These are phyloP conservation scores for cattle (Bos taurus) DNA, from an alignment of 2,113 vertebrate species.

Conservation along the genomic window DNA sequence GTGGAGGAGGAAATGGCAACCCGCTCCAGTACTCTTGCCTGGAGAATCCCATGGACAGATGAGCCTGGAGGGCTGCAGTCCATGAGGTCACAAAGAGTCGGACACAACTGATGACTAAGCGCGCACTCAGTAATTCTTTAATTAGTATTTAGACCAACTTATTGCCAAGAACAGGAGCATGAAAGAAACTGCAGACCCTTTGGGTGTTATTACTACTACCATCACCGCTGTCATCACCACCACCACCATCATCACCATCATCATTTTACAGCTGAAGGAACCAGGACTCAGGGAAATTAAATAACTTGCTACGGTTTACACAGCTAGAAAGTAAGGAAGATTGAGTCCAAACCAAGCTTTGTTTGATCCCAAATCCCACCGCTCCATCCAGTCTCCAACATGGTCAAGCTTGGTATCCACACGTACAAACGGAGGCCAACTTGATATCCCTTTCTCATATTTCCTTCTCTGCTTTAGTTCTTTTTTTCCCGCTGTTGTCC, in stretches of 20 bases:
- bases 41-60: not conserved
- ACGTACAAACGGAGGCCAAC: not conserved
- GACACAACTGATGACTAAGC: not conserved
- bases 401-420: not conserved
- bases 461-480: not conserved
- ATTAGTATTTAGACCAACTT: not conserved
- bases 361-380: not conserved
- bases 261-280: not conserved
- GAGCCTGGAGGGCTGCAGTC: not conserved
- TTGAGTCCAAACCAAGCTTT: not conserved
- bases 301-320: not conserved
- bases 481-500: too few relatives aligned
- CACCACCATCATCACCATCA: rapidly evolving
- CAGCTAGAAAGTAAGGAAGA: not conserved
- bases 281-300: not conserved
- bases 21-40: not conserved
- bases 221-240: not conserved
- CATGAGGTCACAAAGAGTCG: not conserved
- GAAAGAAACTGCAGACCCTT: not conserved
- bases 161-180: not conserved
- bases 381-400: not conserved
- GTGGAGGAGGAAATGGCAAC: not conserved
- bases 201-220: not conserved
- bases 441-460: not conserved
- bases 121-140: not conserved